Base-by-base conservation (phyloP, 1,140 invertebrate species). In the Pomacea maculata region DNA sequence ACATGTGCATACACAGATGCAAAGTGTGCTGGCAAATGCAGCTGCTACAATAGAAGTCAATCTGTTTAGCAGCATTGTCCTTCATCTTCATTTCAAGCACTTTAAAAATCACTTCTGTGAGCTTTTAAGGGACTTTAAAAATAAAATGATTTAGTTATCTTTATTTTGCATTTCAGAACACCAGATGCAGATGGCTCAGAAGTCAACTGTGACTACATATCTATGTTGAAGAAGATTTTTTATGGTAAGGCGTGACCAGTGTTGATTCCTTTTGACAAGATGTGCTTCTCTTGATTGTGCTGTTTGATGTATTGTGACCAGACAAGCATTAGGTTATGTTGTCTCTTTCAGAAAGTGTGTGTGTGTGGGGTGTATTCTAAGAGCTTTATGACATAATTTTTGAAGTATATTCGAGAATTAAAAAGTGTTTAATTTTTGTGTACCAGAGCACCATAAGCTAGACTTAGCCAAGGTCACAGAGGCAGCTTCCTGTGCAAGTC, bases 401-500 rank as follows among this genome's bases (percentile, higher is more conserved):
- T 61, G 15, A 61, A 14, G 8, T 61, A 9, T 61, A 14, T 61
- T 45, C 0, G 34, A 45, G 34, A 45, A 45, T 45, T 45, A 45
- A 45, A 45, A 45, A 45, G 6, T 45, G 34, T 17, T 61, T 17
- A 61, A 11, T 61, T 14, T 25, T 70, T 70, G 21, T 70, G 67
- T 34, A 70, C 11, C 34, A 78, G 77, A 78, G 67, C 77, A 78
- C n/a, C 77, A 65, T 67, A 78, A 67, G 17, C 65, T 67, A 29
- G 77, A 78, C 52, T 67, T 78, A 15, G 77, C 77, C 52, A 78
- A 78, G 67, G 68, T 78, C 77, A 78, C 77, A 19, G 65, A 78
- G 54, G 77, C 77, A 21, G 77, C 77, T 12, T 45, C 77, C 77
- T 71, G 57, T 54, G 57, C 17, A 54, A 78, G 75, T 45, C 65